phyloP scores from a whole-genome alignment of 64 coral and sea anemone species.

The Montipora foliosa region DNA sequence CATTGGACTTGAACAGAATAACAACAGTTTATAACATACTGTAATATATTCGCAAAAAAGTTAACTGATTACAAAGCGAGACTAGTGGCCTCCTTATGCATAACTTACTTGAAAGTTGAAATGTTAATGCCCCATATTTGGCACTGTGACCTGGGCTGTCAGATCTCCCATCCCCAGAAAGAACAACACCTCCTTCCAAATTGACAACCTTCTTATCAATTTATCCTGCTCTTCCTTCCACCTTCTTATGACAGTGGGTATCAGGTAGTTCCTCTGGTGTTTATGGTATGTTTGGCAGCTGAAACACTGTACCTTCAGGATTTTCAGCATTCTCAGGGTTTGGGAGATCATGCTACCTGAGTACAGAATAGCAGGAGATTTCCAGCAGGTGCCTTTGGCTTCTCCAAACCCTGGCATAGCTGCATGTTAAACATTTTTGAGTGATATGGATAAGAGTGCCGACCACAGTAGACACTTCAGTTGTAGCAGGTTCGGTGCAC shows the following conservation, averaged over 20 bases:
- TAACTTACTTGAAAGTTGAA: conserved; percentile 25
- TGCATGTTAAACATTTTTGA: conserved; percentile 18
- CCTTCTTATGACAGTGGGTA: background rate
- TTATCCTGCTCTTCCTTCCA: conserved; percentile 26
- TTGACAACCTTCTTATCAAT: background rate
- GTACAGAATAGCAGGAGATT: background rate
- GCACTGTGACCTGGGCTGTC: conserved; percentile 28
- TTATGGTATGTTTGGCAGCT: conserved; percentile 12
- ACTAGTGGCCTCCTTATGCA: no score
- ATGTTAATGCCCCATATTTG: conserved; percentile 15
- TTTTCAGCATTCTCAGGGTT: conserved; percentile 24
- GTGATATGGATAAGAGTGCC: conserved; percentile 23
- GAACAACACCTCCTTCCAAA: conserved; percentile 14
- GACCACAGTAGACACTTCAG: background rate
- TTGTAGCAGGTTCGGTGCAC: background rate
- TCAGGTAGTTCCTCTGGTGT: conserved; percentile 4
- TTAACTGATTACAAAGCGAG: no score
- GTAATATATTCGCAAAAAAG: background rate
- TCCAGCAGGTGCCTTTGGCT: background rate
- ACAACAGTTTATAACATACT: background rate
- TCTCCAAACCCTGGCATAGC: background rate
- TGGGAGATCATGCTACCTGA: conserved; percentile 23
- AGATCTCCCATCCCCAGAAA: conserved; percentile 18
- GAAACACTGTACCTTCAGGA: conserved; percentile 16
- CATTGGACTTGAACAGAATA: conserved; percentile 4